A percentile compares a stretch with the other conserved stretches of the same genome.
Evolutionary conservation across 2,113 vertebrate genomes (phyloP).

Genomic region (Ibidorhyncha struthersii): DNA sequence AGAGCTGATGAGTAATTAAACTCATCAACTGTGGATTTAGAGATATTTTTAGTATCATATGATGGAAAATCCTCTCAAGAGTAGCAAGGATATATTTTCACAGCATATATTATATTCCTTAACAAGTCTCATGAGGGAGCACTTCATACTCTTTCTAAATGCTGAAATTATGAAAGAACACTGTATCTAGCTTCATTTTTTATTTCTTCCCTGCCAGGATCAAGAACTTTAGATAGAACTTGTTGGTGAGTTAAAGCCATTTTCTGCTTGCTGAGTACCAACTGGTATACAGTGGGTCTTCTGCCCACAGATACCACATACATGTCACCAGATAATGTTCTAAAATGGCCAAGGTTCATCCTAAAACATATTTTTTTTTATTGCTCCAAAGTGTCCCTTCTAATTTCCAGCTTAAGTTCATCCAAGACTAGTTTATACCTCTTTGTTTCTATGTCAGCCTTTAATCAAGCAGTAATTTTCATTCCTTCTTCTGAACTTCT

Average conservation of each 20-base stretch:
- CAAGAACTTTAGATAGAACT: background rate
- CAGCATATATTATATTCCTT: constrained; percentile 4
- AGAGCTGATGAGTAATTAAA: constrained; percentile 67
- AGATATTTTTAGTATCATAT: constrained; percentile 39
- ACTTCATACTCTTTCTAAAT: background rate
- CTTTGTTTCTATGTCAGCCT: background rate
- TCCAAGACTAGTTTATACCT: background rate
- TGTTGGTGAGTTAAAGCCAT: background rate
- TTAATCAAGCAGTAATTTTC: background rate
- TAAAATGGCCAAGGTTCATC: background rate
- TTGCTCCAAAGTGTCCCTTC: background rate
- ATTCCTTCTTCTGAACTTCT: background rate
- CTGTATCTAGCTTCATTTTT: background rate
- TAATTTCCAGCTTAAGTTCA: background rate
- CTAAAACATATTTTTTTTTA: background rate
- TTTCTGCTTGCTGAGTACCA: background rate
- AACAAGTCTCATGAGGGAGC: constrained; percentile 16
- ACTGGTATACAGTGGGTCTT: background rate
- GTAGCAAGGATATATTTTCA: constrained; percentile 7
- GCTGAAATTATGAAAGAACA: background rate
- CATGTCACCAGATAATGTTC: background rate
- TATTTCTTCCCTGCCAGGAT: background rate
- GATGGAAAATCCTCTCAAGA: constrained; percentile 49
- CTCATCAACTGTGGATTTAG: constrained; percentile 40
- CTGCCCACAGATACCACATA: background rate